Evolutionary conservation across 2,113 vertebrate genomes (phyloP), one percentile per base, ranked within the genome.

Genomic region (Oreocharis arfaki): DNA sequence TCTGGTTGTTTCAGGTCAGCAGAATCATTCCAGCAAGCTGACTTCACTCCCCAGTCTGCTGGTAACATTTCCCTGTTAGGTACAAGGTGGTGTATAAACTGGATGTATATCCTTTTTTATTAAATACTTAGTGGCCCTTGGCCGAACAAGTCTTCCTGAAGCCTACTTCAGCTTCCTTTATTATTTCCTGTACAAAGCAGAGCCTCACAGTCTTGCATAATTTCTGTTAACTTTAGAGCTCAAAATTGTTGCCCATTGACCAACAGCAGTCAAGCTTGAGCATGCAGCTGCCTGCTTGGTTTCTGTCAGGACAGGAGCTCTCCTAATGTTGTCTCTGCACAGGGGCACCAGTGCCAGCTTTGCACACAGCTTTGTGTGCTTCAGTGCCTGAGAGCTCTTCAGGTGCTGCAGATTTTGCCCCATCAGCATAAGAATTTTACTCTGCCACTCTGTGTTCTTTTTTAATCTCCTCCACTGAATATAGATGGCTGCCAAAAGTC

Each of bases 1-100:
- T 47, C 71, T 69, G 23, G 8, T 63, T 93, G 63, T 88, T 95
- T 65, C 60, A 84, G 42, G 64, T 92, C 92, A 95, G 93, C 89
- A 91, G 49, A 96, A 84, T 78, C 22, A 46, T 42, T 83, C 55
- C 64, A 81, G 60, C 82, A 81, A 94, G 30, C 67, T 77, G 46
- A 65, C n/a, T 90, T 68, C 14, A 55, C 35, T 77, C 59, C 55
- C 42, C 60, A 32, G 68, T 74, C 50, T 78, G 73, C 50, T 86
- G 68, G 56, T 53, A 85, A 56, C 50, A 61, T 61, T 79, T 69
- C 39, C 46, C 42, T 57, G 33, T 28, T 30, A 60, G 41, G 24
- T 84, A 44, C 52, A 61, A 82, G 9, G 61, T 27, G 37, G 32
- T 10, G 6, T 28, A 37, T 52, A 47, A 57, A 42, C 73, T 91